These are phyloP conservation scores for Lichenostomus cassidix DNA, from an alignment of 2,113 vertebrate species.

Conservation along the genomic window DNA sequence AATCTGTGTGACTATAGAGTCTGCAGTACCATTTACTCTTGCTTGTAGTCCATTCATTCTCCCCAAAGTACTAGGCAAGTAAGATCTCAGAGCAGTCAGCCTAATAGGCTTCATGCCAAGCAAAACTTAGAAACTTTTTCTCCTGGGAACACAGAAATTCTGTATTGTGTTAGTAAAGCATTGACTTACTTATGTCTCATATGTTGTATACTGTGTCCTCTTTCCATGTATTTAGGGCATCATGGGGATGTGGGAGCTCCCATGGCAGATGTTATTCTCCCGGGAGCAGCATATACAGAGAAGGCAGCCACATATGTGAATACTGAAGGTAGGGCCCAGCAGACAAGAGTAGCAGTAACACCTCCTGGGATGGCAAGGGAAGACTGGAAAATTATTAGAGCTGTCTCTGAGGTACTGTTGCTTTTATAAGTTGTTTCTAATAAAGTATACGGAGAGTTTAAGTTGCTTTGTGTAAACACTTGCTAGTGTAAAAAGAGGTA, in stretches of 20 bases:
- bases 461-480: not conserved
- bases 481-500: not conserved
- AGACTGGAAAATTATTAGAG: slow-evolving; percentile 96
- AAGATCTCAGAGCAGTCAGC: not conserved
- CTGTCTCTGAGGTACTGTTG: slow-evolving; percentile 88
- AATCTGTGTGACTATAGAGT: not conserved
- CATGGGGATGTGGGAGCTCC: slow-evolving; percentile 92
- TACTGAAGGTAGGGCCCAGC: slow-evolving; percentile 93
- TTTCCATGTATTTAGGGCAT: slow-evolving; percentile 79
- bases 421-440: not conserved
- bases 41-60: not conserved
- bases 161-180: not conserved
- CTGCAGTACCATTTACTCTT: not conserved
- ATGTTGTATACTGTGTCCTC: not conserved
- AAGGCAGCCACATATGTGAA: slow-evolving; percentile 93
- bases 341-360: slow-evolving; percentile 90
- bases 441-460: not conserved
- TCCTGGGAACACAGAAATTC: not conserved
- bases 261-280: slow-evolving; percentile 92
- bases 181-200: not conserved
- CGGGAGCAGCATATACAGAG: slow-evolving; percentile 94
- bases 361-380: slow-evolving; percentile 92
- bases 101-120: not conserved
- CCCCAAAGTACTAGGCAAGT: not conserved
- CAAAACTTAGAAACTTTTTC: not conserved